Percentiles rank a stretch among this genome's conserved stretches.
Evolutionary conservation across 2,113 vertebrate species (phyloP).

Genomic region (Elachura formosa): DNA sequence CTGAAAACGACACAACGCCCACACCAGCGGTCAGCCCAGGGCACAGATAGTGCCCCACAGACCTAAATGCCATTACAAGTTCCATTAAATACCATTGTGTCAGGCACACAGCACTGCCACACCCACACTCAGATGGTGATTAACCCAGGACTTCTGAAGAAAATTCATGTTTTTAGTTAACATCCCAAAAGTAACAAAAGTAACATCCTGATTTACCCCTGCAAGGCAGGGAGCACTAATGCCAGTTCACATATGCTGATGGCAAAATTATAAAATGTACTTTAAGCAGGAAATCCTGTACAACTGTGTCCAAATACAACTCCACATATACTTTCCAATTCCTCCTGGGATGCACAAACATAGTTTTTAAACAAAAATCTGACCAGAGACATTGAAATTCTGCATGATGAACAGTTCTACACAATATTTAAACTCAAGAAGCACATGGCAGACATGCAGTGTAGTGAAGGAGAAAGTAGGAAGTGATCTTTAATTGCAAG

Average conservation of each 20-base stretch:
- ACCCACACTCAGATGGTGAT: not conserved
- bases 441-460: not conserved
- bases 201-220: not conserved
- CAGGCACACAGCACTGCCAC: not conserved
- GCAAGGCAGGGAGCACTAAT: not conserved
- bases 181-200: not conserved
- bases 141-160: rapidly evolving
- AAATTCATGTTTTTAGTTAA: not conserved
- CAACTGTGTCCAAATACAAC: not conserved
- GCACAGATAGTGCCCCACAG: not conserved
- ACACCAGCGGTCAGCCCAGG: not conserved
- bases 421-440: not conserved
- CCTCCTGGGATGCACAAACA: not conserved
- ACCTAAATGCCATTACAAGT: not conserved
- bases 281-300: not conserved
- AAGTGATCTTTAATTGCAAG: not conserved
- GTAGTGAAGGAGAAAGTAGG: not conserved
- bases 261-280: not conserved
- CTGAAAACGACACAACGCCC: not conserved
- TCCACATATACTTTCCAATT: not conserved
- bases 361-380: not conserved
- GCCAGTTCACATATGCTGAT: not conserved
- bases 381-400: not conserved
- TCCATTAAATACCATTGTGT: not conserved
- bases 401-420: not conserved